phyloP scores from a whole-genome alignment of 2,113 vertebrate species.

The Oreocharis arfaki region DNA sequence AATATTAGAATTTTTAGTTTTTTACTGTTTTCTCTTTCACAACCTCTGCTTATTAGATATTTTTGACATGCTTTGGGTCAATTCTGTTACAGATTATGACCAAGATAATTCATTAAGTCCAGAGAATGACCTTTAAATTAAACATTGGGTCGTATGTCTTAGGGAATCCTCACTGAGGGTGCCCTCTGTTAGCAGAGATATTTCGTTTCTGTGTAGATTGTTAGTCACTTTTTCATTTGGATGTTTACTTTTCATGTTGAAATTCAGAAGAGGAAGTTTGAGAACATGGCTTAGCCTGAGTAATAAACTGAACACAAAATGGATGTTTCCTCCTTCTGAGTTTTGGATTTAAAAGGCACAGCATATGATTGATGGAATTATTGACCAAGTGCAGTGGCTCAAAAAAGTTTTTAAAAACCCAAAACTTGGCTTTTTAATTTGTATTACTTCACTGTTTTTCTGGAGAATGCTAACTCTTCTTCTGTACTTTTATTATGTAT shows the following conservation, averaged over 20 bases:
- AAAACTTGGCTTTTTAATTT: neutral
- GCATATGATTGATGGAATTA: neutral
- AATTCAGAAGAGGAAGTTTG: neutral
- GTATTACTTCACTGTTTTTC: neutral
- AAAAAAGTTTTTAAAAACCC: rapidly evolving
- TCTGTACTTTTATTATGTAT: neutral
- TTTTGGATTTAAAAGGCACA: neutral
- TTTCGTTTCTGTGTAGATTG: neutral
- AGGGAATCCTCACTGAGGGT: neutral
- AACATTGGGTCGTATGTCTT: neutral
- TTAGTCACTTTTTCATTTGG: neutral
- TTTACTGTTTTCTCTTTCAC: neutral
- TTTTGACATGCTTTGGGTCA: neutral
- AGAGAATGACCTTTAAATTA: neutral
- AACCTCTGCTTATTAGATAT: neutral
- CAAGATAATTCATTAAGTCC: neutral
- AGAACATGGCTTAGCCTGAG: neutral
- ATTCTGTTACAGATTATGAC: neutral
- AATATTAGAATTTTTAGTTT: neutral
- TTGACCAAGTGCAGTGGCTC: neutral
- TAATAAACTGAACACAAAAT: neutral
- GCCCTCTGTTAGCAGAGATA: neutral
- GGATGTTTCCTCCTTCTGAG: neutral
- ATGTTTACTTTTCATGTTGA: neutral
- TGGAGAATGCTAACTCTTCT: neutral